Percentiles rank a stretch among this genome's conserved stretches.
phyloP scores from a whole-genome alignment of 30 jellyfish, hydroid and myxozoan genomes.

The Turritopsis rubra region DNA sequence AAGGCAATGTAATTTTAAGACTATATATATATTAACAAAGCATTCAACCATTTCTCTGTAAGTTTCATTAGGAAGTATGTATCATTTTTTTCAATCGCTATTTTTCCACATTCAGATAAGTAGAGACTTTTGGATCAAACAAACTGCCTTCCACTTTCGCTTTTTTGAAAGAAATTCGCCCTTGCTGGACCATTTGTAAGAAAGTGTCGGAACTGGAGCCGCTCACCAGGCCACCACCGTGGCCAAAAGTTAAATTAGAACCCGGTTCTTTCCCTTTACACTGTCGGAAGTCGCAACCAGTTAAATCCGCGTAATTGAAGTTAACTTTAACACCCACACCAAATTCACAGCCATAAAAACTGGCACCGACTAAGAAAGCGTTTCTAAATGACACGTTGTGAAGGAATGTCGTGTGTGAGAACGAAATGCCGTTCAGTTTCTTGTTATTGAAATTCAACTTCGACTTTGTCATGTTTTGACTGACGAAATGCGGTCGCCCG shows the following conservation, averaged over 20 bases:
- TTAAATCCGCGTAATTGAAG: constrained; percentile 62
- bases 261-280: constrained; percentile 89
- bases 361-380: constrained; percentile 54
- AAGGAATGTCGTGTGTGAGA: constrained; percentile 73
- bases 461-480: constrained; percentile 64
- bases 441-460: constrained; percentile 60
- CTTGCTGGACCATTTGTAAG: constrained; percentile 42
- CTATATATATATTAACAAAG: too few relatives aligned
- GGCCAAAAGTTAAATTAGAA: constrained; percentile 73
- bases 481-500: constrained; percentile 39
- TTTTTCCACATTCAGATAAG: not conserved
- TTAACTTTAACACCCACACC: constrained; percentile 53
- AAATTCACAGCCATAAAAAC: constrained; percentile 76
- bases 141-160: constrained; percentile 67
- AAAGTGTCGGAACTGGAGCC: constrained; percentile 81
- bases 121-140: constrained; percentile 66
- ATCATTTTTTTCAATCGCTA: too few relatives aligned
- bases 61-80: too few relatives aligned
- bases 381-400: constrained; percentile 60
- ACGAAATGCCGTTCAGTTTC: constrained; percentile 46
- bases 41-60: too few relatives aligned
- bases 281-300: constrained; percentile 76
- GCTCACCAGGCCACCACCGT: constrained; percentile 76
- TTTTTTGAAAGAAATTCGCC: constrained; percentile 52
- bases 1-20: too few relatives aligned